phyloP scores from a whole-genome alignment of 2,888 invertebrate species.

The Scaptomyza caliginosa region DNA sequence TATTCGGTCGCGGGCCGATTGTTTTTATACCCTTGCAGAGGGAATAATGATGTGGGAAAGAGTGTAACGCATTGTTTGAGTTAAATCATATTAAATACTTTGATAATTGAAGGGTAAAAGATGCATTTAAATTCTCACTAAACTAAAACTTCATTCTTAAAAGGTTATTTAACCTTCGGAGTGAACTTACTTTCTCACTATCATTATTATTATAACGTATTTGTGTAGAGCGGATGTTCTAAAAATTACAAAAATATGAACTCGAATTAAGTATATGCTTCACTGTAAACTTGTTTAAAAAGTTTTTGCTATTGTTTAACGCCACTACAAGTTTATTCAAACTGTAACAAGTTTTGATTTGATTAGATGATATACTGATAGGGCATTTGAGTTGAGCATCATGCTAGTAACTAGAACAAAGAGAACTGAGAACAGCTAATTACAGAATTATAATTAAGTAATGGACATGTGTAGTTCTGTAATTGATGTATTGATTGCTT shows the following conservation, averaged over 20 bases:
- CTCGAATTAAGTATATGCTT: neutral
- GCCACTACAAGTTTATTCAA: conserved; percentile 18
- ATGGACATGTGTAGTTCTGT: conserved; percentile 19
- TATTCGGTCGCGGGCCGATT: neutral
- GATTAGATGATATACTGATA: conserved; percentile 47
- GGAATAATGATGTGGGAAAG: neutral
- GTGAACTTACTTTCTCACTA: neutral
- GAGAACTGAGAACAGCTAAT: conserved; percentile 11
- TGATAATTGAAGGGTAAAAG: no score
- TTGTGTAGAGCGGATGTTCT: conserved; percentile 27
- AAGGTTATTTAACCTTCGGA: neutral
- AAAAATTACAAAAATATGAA: conserved; percentile 6
- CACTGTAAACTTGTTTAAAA: conserved; percentile 10
- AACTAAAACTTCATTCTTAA: neutral
- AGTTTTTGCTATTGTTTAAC: conserved; percentile 24
- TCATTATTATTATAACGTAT: conserved; percentile 11
- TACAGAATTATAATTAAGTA: conserved; percentile 1
- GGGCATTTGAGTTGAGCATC: conserved; percentile 2
- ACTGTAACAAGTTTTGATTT: conserved; percentile 33
- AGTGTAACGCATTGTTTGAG: neutral
- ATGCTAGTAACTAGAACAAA: conserved; percentile 26
- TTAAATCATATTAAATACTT: no score
- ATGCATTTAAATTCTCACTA: no score
- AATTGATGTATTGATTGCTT: conserved; percentile 44
- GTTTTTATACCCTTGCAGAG: neutral